Base-by-base conservation (phyloP, 2,888 invertebrate genomes). In the Drosophila macrospina region DNA sequence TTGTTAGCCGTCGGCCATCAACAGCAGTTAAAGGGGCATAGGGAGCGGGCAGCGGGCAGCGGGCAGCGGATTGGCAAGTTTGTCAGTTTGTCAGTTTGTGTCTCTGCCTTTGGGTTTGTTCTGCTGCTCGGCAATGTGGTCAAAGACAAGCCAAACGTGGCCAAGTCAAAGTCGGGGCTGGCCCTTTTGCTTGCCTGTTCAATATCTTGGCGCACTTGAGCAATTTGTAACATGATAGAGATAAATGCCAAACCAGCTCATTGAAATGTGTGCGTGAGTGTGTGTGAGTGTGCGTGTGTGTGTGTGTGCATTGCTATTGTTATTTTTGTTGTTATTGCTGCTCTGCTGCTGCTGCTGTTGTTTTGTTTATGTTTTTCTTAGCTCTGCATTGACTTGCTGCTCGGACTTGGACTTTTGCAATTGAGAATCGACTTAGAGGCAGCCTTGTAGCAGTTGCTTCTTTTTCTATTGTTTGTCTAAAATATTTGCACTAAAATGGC, bases 141-240 rank as follows among this genome's bases (percentile, higher is more conserved):
- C 82, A 86, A 81, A 78, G 78, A 74, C 70, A 77, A 74, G 73
- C 63, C 63, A 66, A 60, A 78, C 68, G 70, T 72, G 78, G 63
- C 69, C 78, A 65, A 86, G 81, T 69, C 87, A 70, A 70, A 84
- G 82, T 66, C 69, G 11, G 45, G 15, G 45, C 45, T 56, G 56
- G 32, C n/a, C 50, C 24, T 20, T 20, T 51, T 47, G 39, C 55
- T 24, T 42, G 55, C 5, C 54, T 24, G 66, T 55, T 68, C 82
- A 82, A 86, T 82, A 86, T 86, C 87, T 65, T 65, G 78, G 78
- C 68, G 81, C 70, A 84, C 82, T 82, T 84, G 85, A 82, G 73
- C 84, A 87, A 84, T 84, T 84, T 84, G 88, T 84, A 84, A 84
- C 88, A 71, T 85, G 84, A 87, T 84, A 87, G 78, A 82, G 78